Evolutionary conservation across 1,140 invertebrate species (phyloP).

Genomic region (Hermetia illucens): DNA sequence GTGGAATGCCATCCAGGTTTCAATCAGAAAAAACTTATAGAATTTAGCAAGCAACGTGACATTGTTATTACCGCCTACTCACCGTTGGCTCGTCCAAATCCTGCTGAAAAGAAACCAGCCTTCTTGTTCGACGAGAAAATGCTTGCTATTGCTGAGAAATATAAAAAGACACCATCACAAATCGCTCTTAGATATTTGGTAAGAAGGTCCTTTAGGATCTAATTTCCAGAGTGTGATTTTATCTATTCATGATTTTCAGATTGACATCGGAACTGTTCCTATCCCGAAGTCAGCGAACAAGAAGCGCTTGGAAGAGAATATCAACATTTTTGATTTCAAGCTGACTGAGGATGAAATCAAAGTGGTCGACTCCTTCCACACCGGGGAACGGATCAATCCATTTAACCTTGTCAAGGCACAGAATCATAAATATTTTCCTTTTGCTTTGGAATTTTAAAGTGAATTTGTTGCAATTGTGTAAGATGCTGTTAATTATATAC

Average conservation of each 20-base stretch:
- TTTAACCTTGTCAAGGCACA: conserved; percentile 30
- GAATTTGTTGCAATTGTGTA: no score
- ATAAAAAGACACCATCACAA: conserved; percentile 54
- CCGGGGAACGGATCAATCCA: conserved; percentile 33
- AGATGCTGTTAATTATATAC: no score
- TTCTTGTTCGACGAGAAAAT: conserved; percentile 44
- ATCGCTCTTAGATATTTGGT: conserved; percentile 45
- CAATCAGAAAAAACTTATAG: conserved; percentile 46
- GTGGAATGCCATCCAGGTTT: conserved; percentile 54
- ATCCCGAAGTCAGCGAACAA: conserved; percentile 71
- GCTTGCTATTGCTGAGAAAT: conserved; percentile 39
- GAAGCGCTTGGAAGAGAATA: conserved; percentile 55
- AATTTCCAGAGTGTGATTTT: not conserved
- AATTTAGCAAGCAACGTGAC: conserved; percentile 44
- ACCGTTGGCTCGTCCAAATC: conserved; percentile 55
- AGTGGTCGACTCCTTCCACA: conserved; percentile 39
- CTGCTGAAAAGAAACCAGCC: conserved; percentile 43
- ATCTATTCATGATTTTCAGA: conserved; percentile 26
- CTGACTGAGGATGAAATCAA: conserved; percentile 40
- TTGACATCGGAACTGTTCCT: conserved; percentile 58
- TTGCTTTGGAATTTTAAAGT: conserved; percentile 36
- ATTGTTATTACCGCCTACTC: conserved; percentile 59
- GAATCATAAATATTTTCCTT: conserved; percentile 46
- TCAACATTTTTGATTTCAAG: conserved; percentile 61
- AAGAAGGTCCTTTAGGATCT: conserved; percentile 13